Evolutionary conservation across 2,113 vertebrate genomes (phyloP).

Genomic region (Lepisosteus osseus): DNA sequence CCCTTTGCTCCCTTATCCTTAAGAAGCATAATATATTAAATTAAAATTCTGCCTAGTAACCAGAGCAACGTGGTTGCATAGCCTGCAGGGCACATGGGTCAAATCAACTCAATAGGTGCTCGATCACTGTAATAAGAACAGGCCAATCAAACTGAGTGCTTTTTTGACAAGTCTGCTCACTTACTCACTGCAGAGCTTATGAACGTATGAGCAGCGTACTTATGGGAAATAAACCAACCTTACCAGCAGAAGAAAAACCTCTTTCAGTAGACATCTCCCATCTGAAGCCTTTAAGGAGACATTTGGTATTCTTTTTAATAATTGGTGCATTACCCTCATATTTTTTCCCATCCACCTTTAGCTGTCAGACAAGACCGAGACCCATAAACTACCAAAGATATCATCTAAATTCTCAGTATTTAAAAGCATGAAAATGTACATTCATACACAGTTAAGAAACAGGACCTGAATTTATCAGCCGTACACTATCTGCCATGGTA

Average conservation of each 20-base stretch:
- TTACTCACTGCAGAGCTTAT: background rate
- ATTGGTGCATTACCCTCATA: too few relatives aligned
- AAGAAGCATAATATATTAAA: background rate
- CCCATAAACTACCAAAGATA: too few relatives aligned
- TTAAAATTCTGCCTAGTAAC: constrained; percentile 3
- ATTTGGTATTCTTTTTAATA: too few relatives aligned
- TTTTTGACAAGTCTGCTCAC: constrained; percentile 5
- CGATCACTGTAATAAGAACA: constrained; percentile 10
- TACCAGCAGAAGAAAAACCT: background rate
- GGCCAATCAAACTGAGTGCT: constrained; percentile 2
- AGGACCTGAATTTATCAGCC: too few relatives aligned
- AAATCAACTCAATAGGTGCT: background rate
- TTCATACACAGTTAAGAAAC: too few relatives aligned
- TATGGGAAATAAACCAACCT: background rate
- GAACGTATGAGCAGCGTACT: background rate
- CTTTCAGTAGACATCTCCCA: background rate
- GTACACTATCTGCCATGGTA: too few relatives aligned
- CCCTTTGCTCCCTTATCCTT: background rate
- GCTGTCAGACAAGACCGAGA: too few relatives aligned
- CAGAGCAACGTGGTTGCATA: background rate
- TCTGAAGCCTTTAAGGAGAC: too few relatives aligned
- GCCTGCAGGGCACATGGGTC: background rate
- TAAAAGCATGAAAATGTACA: too few relatives aligned
- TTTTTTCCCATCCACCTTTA: too few relatives aligned
- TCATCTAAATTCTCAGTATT: too few relatives aligned